phyloP scores from a whole-genome alignment of 2,113 vertebrate genomes.

The Polypterus senegalus region DNA sequence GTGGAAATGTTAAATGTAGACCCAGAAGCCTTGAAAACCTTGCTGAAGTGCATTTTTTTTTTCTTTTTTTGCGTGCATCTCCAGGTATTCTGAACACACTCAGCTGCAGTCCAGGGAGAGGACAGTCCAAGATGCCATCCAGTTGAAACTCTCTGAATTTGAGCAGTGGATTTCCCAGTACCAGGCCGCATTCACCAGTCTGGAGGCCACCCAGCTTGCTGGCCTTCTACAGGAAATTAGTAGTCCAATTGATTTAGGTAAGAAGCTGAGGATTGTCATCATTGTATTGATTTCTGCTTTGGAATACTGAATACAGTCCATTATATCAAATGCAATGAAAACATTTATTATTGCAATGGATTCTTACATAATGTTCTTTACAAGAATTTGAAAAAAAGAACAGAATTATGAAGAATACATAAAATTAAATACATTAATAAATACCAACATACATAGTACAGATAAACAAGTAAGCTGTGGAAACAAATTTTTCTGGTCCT shows the following conservation, averaged over 20 bases:
- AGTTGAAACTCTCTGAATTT: constrained; percentile 84
- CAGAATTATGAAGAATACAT: too few relatives aligned
- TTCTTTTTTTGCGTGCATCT: constrained; percentile 8
- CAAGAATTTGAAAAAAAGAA: too few relatives aligned
- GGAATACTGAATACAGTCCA: too few relatives aligned
- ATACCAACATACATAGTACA: too few relatives aligned
- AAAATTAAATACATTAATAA: too few relatives aligned
- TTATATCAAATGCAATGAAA: too few relatives aligned
- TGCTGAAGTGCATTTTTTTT: constrained; percentile 1
- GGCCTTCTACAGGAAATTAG: constrained; percentile 93
- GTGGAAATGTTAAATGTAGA: not conserved
- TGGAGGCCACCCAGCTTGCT: constrained; percentile 89
- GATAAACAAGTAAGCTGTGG: too few relatives aligned
- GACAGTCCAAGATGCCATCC: constrained; percentile 87
- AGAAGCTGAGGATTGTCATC: not conserved
- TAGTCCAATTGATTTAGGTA: constrained; percentile 90
- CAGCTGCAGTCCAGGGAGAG: constrained; percentile 85
- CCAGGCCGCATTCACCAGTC: constrained; percentile 82
- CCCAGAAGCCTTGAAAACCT: too few relatives aligned
- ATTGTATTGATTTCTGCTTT: too few relatives aligned
- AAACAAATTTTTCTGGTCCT: too few relatives aligned
- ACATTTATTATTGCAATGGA: too few relatives aligned
- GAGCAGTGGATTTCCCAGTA: constrained; percentile 96
- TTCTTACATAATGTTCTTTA: too few relatives aligned
- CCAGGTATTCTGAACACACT: constrained; percentile 88